Evolutionary conservation across 2,888 invertebrate genomes (phyloP), one percentile per base, ranked within the genome.

Genomic region (Lottia gigantea): DNA sequence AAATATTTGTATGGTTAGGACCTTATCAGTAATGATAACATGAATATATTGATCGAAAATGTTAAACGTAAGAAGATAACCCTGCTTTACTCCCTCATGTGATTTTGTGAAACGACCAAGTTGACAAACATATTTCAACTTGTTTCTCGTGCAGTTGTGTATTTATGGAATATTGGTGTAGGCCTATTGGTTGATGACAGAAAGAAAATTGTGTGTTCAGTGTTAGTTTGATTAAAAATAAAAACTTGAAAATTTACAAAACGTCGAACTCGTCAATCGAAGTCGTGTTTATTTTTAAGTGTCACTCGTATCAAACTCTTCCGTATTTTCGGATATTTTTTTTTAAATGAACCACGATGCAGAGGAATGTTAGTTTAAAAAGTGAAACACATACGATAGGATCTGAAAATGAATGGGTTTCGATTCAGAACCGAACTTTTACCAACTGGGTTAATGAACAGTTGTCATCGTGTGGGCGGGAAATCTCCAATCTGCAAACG

Each of bases 401-500:
- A 45, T 45, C 62, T 0, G 74, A 81, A 45, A 80, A 79, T 64
- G 77, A 81, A 63, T 97, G 97, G 97, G 95, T 97, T 8, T 72
- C 72, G 11, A 86, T 87, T 31, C 87, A 87, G 74, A 77, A 96
- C 65, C 87, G 86, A 89, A 98, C 98, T 55, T 98, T 98, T 82
- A 92, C 94, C 80, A 98, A 98, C 90, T 98, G 98, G 98, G 95
- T 97, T 83, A 98, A 98, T 89, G 97, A 98, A 73, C 90, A 90
- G 74, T 80, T 91, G 64, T 80, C 83, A 67, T 75, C 80, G 2
- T 79, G 81, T 16, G 84, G 83, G 12, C 66, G 81, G 7, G 89
- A 93, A 90, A 95, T 97, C 31, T 90, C 93, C 69, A 95, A 97
- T 87, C 90, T 98, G 81, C 93, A 94, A 19, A 93, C 93, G 80